Evolutionary conservation across 2,888 invertebrate species (phyloP).

Genomic region (Rotaria socialis): DNA sequence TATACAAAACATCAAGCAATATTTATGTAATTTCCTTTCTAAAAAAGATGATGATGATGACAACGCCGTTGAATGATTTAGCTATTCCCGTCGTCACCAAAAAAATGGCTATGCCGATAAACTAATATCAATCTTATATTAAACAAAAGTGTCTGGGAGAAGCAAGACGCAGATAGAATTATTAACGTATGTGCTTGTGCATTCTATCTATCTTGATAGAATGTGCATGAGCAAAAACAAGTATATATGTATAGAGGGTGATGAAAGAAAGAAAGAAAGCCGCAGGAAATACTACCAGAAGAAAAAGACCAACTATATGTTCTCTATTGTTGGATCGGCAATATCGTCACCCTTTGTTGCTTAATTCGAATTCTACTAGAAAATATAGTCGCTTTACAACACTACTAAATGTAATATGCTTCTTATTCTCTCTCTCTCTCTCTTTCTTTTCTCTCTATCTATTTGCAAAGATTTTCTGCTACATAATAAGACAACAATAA

Average conservation of each 20-base stretch:
- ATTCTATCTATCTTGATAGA: not conserved
- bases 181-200: slow-evolving; percentile 1
- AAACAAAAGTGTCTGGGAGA: not conserved
- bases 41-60: not conserved
- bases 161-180: slow-evolving; percentile 7
- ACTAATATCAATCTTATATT: slow-evolving; percentile 29
- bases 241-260: not conserved
- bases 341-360: not conserved
- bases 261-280: not conserved
- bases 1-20: not conserved
- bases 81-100: not conserved
- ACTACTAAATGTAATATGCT: not conserved
- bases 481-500: not conserved
- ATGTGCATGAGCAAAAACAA: not conserved
- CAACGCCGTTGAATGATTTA: not conserved
- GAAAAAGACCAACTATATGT: not conserved
- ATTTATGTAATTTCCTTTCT: not conserved
- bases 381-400: not conserved
- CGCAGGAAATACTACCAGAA: not conserved
- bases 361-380: not conserved
- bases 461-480: too few species aligned
- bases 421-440: not conserved
- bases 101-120: not conserved
- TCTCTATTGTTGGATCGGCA: not conserved
- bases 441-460: too few species aligned